Conservation (phyloP, 2,888 invertebrate species). For the Girardia tigrina region DNA sequence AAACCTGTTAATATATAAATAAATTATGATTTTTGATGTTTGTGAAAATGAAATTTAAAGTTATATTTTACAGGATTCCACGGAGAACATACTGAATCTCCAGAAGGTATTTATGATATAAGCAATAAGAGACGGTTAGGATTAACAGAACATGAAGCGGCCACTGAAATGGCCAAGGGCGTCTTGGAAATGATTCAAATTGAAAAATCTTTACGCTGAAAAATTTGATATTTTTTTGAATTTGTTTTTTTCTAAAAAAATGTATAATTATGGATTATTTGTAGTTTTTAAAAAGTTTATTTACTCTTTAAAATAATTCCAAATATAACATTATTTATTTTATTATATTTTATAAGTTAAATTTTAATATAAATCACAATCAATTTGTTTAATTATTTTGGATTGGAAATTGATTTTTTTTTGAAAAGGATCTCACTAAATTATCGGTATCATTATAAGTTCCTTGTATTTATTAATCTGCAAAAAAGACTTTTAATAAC, state of each 20-base stretch:
- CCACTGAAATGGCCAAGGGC: constrained; percentile 31
- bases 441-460: too few relatives aligned
- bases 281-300: not conserved
- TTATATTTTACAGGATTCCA: constrained; percentile 26
- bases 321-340: constrained; percentile 12
- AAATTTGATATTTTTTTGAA: not conserved
- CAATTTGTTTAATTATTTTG: too few relatives aligned
- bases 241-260: not conserved
- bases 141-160: constrained; percentile 30
- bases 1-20: too few relatives aligned
- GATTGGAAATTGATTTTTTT: too few relatives aligned
- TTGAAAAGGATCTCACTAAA: too few relatives aligned
- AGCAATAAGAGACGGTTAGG: constrained; percentile 31
- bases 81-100: constrained; percentile 32
- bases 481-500: too few relatives aligned
- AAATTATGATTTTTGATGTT: too few relatives aligned
- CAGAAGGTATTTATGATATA: constrained; percentile 32
- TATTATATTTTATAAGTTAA: not conserved
- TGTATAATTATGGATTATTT: not conserved
- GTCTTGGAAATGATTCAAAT: constrained; percentile 32
- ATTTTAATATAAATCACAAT: not conserved
- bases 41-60: too few relatives aligned
- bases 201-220: constrained; percentile 15
- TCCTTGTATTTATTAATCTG: too few relatives aligned
- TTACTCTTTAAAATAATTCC: not conserved